These are phyloP conservation scores for Burhinus oedicnemus DNA, from an alignment of 2,113 vertebrate species.

Conservation along the genomic window DNA sequence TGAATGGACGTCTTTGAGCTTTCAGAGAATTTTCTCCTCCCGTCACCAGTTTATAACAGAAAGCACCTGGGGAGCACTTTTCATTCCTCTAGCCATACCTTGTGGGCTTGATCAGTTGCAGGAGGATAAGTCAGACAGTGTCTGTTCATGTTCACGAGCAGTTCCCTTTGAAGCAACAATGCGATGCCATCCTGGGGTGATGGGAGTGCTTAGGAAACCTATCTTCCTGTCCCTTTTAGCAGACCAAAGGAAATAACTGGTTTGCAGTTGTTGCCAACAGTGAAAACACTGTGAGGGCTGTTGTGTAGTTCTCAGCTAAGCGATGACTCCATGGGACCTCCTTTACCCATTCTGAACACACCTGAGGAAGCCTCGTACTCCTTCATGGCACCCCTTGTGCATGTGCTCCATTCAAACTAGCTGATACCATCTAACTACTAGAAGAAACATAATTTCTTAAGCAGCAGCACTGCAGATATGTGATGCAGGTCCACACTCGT, in stretches of 20 bases:
- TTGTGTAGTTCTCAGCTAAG: not conserved
- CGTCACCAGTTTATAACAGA: not conserved
- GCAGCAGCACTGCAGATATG: not conserved
- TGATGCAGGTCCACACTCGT: not conserved
- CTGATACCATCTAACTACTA: not conserved
- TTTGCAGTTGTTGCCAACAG: not conserved
- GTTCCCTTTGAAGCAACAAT: not conserved
- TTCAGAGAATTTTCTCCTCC: not conserved
- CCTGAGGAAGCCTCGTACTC: rapidly evolving
- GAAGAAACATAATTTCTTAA: not conserved
- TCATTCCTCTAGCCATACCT: not conserved
- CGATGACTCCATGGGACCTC: not conserved
- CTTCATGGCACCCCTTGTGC: not conserved
- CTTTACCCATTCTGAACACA: rapidly evolving
- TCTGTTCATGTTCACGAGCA: not conserved
- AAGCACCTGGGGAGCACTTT: not conserved
- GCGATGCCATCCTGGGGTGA: not conserved
- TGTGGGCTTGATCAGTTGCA: not conserved
- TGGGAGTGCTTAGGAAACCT: not conserved
- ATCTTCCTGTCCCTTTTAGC: not conserved
- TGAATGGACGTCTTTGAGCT: not conserved
- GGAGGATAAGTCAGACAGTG: not conserved
- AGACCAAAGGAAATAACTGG: not conserved
- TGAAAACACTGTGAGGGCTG: not conserved
- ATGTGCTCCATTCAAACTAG: not conserved